Base-by-base conservation (phyloP, 2,888 invertebrate genomes). In the Endomychus coccineus region DNA sequence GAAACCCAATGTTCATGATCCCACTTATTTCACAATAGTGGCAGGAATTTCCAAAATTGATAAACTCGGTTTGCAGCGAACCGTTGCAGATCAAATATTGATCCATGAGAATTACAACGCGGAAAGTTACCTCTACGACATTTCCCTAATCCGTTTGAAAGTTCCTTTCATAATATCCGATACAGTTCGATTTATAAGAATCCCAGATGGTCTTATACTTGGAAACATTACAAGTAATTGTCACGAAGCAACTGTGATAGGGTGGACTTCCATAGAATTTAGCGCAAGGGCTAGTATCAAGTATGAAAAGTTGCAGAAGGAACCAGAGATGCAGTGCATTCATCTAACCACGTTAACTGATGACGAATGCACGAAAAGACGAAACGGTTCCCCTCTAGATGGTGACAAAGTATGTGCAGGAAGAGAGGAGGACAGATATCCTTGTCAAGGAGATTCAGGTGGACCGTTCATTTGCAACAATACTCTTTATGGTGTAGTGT, bases 371-470 rank as follows among this genome's bases (percentile, higher is more conserved):
- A 28, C 16, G 15, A 23, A 11, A 7, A 13, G 16, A 2, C 28
- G 35, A 14, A 35, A 35, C 10, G 35, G 35, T 11, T 35, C 29
- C 7, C 23, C 16, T 12, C 13, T n/a, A n/a, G n/a, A n/a, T n/a
- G n/a, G n/a, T n/a, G n/a, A n/a, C n/a, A n/a, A n/a, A n/a, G n/a
- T n/a, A n/a, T n/a, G n/a, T n/a, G n/a, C n/a, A n/a, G n/a, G n/a
- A n/a, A n/a, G n/a, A n/a, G n/a, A n/a, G n/a, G n/a, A n/a, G n/a
- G 23, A 35, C 16, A 29, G 29, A 27, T 12, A 35, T 28, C 12
- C 15, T 12, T 35, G 35, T 16, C 35, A 35, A 23, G 35, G 35
- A 14, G 35, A 35, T 14, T 21, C 35, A 23, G 35, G 35, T 4
- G 35, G 35, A 12, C 35, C 35, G 3, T 15, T 35, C 2, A 7